Percentiles rank a stretch among this genome's conserved stretches.
Conservation (phyloP, 2,797 vertebrate genomes). For the Heliangelus exortis region DNA sequence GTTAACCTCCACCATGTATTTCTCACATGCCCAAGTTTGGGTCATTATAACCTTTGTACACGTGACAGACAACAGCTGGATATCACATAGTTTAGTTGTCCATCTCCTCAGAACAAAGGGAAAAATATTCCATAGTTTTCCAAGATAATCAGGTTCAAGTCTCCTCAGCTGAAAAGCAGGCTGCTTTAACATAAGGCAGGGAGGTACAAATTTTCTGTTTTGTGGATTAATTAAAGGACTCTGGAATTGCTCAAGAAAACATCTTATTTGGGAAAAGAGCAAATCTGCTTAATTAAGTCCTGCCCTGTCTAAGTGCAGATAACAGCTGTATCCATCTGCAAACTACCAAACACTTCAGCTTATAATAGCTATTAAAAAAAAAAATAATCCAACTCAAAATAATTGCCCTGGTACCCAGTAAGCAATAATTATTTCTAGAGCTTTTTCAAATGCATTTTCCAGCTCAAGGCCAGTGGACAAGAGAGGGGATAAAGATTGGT, state of each 20-base stretch:
- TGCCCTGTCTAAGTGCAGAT: not conserved
- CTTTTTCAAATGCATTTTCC: not conserved
- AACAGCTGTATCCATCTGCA: not conserved
- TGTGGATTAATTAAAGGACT: not conserved
- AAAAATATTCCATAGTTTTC: not conserved
- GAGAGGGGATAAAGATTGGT: not conserved
- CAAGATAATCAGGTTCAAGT: not conserved
- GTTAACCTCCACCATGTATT: not conserved
- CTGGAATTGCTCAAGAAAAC: not conserved
- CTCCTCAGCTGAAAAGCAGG: not conserved
- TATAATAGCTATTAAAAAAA: not conserved
- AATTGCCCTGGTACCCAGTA: not conserved
- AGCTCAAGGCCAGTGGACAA: not conserved
- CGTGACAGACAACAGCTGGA: not conserved
- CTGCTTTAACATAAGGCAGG: not conserved
- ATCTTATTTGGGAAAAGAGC: not conserved
- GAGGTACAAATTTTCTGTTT: rapidly evolving
- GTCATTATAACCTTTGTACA: not conserved
- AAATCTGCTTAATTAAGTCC: not conserved
- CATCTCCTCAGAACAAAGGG: not conserved
- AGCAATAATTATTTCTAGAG: not conserved
- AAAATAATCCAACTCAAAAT: not conserved
- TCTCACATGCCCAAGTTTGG: not conserved
- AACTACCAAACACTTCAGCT: not conserved
- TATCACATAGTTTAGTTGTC: not conserved